phyloP scores from a whole-genome alignment of 1,140 invertebrate genomes.

The Cepaea nemoralis region DNA sequence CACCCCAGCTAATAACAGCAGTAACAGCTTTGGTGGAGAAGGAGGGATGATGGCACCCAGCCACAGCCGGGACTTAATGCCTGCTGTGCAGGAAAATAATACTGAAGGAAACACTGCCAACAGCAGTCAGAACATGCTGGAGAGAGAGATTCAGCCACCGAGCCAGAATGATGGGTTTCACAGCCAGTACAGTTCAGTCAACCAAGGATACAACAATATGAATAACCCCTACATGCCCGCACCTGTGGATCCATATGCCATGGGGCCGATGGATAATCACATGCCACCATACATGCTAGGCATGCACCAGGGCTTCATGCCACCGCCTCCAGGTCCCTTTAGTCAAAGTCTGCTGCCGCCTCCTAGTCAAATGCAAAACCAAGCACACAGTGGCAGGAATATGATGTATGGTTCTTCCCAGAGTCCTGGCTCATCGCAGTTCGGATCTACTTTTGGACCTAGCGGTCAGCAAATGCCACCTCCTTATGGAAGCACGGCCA shows the following conservation, averaged over 20 bases:
- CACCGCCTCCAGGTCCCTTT: constrained; percentile 22
- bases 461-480: neutral
- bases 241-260: neutral
- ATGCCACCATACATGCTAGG: constrained; percentile 18
- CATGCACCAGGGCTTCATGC: constrained; percentile 26
- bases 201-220: constrained; percentile 30
- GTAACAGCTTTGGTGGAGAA: constrained; percentile 13
- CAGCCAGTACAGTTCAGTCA: neutral
- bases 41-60: neutral
- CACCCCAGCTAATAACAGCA: neutral
- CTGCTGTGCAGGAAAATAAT: neutral
- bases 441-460: neutral
- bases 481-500: constrained; percentile 17
- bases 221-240: constrained; percentile 30
- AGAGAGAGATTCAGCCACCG: neutral
- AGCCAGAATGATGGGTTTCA: neutral
- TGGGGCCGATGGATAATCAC: constrained; percentile 16
- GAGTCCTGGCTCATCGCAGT: constrained; percentile 10
- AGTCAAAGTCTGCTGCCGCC: constrained; percentile 24
- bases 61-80: neutral
- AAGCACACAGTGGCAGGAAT: neutral
- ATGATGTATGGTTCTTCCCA: constrained; percentile 24
- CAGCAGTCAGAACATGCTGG: constrained; percentile 17
- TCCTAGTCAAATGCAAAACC: constrained; percentile 18
- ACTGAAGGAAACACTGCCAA: neutral